Base-by-base conservation (phyloP, 2,888 invertebrate species). In the Drosophila anceps region DNA sequence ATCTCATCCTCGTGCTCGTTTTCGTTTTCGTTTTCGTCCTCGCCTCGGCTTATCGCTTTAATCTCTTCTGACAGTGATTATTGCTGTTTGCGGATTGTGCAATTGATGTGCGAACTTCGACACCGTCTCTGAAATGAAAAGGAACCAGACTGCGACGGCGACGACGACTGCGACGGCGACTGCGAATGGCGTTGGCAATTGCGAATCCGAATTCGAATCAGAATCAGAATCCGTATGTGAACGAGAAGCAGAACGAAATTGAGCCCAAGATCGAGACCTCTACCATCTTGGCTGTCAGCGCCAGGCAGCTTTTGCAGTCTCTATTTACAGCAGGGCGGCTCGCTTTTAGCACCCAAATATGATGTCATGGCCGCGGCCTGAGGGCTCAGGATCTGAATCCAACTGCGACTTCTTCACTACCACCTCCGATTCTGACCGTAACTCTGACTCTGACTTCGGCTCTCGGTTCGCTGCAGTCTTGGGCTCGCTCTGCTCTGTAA, bases 331-430 rank as follows among this genome's bases (percentile, higher is more conserved):
- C 69, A 71, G 88, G 90, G 89, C 90, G 91, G 91, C 81, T 83
- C 75, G 79, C 91, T 91, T 91, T 91, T 88, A 90, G 81, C 88
- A 73, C 82, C 91, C 91, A 91, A 90, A 90, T 90, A 90, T 90
- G 90, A 90, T 90, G 91, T 90, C 91, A 90, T 88, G 90, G 82
- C 81, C 74, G 78, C 69, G 75, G 76, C 71, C 84, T 70, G 46
- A 67, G 65, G 44, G 46, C 55, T 58, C 48, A 59, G 58, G 55
- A 20, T 31, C 62, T 27, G 27, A 29, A 13, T 51, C 39, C 35
- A n/a, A 55, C 41, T 20, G 31, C 20, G 33, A 33, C 31, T 29
- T 27, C 37, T 24, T 31, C 37, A 62, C 44, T 46, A 3, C 33
- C 58, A 24, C 37, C 37, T 27, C 12, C 44, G 35, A n/a, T 31